Percentiles rank a stretch among this genome's conserved stretches.
phyloP scores from a whole-genome alignment of 2,888 invertebrate species.

The Idaea straminata region DNA sequence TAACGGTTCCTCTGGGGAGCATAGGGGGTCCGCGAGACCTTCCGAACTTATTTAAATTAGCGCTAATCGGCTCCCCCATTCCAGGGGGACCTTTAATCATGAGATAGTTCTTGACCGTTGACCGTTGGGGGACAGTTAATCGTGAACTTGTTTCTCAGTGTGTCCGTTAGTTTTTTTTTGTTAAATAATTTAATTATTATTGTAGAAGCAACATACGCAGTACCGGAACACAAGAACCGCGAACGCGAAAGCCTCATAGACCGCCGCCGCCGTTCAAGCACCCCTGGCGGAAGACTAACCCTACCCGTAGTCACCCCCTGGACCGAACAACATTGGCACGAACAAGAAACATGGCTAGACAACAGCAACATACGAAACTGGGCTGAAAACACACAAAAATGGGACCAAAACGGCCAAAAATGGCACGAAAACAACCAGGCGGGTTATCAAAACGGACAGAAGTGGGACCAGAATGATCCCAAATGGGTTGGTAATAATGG shows the following conservation, averaged over 20 bases:
- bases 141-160: no score
- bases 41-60: no score
- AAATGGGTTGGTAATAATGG: slow-evolving; percentile 50
- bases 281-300: slow-evolving; percentile 63
- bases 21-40: no score
- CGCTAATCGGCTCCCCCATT: no score
- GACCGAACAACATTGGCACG: slow-evolving; percentile 48
- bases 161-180: no score
- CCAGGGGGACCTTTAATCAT: no score
- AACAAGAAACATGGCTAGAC: slow-evolving; percentile 64
- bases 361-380: slow-evolving; percentile 61
- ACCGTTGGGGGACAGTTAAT: no score
- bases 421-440: slow-evolving; percentile 43
- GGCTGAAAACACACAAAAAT: slow-evolving; percentile 61
- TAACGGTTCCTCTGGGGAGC: no score
- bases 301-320: slow-evolving; percentile 53
- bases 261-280: slow-evolving; percentile 63
- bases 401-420: slow-evolving; percentile 42
- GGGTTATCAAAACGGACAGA: slow-evolving; percentile 42
- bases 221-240: slow-evolving; percentile 64
- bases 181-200: no score
- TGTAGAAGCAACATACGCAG: slow-evolving; percentile 70
- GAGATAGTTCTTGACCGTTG: no score
- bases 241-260: slow-evolving; percentile 64
- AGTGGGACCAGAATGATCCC: slow-evolving; percentile 41